These are phyloP conservation scores for Calcarius lapponicus DNA, from an alignment of 2,797 vertebrate genomes.

Conservation along the genomic window DNA sequence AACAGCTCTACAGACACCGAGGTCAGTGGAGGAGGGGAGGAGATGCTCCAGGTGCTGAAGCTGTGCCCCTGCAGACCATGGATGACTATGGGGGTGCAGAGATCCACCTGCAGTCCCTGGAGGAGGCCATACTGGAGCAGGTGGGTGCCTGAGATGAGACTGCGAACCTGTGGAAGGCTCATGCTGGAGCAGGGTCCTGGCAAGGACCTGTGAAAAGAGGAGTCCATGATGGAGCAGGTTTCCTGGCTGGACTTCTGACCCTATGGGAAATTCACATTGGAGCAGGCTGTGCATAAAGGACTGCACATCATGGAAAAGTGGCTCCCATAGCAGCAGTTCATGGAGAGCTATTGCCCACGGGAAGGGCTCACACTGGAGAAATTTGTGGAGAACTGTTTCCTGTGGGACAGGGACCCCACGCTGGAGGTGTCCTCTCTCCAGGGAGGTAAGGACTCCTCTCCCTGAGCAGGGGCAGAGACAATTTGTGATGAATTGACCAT, in stretches of 20 bases:
- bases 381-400: background rate
- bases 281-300: background rate
- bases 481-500: background rate
- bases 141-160: background rate
- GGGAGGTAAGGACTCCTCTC: background rate
- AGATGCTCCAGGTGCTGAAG: background rate
- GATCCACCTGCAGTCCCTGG: background rate
- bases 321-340: background rate
- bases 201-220: background rate
- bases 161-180: background rate
- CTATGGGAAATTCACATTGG: background rate
- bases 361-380: fast-evolving
- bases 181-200: background rate
- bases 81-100: background rate
- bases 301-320: background rate
- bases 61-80: background rate
- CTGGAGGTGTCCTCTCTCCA: background rate
- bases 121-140: background rate
- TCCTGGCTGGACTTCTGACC: background rate
- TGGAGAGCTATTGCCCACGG: background rate
- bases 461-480: background rate
- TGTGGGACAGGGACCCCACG: fast-evolving
- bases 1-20: background rate
- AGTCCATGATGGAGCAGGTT: background rate
- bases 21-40: background rate